Conservation (phyloP, 2,888 invertebrate genomes). For the Oxyscelio sp. region DNA sequence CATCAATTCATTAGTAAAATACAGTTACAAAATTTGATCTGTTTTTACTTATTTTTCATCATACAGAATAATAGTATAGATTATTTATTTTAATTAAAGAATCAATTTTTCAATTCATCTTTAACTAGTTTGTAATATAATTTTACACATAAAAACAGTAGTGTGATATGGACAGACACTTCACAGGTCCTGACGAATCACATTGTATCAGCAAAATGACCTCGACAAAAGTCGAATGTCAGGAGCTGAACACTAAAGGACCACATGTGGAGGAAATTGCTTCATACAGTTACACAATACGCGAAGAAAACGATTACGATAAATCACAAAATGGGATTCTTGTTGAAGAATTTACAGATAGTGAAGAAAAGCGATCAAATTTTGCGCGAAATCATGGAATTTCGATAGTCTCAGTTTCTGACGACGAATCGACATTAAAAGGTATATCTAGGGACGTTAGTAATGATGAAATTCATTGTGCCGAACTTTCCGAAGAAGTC, state of each 20-base stretch:
- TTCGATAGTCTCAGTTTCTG: constrained; percentile 92
- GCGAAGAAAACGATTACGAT: constrained; percentile 87
- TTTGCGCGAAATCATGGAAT: constrained; percentile 89
- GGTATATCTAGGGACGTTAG: constrained; percentile 90
- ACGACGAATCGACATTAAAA: constrained; percentile 90
- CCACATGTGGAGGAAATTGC: constrained; percentile 91
- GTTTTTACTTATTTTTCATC: too few relatives aligned
- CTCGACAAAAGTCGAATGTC: constrained; percentile 90
- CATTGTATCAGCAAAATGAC: constrained; percentile 92
- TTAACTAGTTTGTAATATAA: neutral
- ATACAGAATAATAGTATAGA: too few relatives aligned
- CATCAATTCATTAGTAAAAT: too few relatives aligned
- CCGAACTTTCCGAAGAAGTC: constrained; percentile 77
- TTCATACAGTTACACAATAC: constrained; percentile 90
- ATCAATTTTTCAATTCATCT: too few relatives aligned
- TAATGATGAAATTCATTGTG: constrained; percentile 89
- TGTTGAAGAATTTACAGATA: constrained; percentile 88
- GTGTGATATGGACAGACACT: constrained; percentile 81
- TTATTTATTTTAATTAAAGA: too few relatives aligned
- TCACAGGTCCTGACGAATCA: constrained; percentile 91
- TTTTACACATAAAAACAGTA: constrained; percentile 17
- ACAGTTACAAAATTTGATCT: too few relatives aligned
- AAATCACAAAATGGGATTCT: constrained; percentile 86
- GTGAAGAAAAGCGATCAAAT: constrained; percentile 87
- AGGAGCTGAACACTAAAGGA: constrained; percentile 89